Conservation (phyloP, 2,888 invertebrate species). For the Idaea biselata region DNA sequence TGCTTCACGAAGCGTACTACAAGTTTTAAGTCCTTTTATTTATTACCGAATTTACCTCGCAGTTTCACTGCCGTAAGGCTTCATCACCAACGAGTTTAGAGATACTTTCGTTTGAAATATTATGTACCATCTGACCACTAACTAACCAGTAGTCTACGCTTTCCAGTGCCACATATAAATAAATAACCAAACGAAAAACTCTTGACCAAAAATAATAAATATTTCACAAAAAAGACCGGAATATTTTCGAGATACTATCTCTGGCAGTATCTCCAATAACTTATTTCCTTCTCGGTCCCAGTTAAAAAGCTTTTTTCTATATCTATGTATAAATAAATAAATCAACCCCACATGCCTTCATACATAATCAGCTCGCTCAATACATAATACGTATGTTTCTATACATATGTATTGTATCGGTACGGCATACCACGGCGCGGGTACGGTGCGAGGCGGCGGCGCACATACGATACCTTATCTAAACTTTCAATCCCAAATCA, state of each 20-base stretch:
- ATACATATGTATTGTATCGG: neutral
- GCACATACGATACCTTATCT: neutral
- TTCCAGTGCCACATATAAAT: too few relatives aligned
- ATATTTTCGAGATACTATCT: neutral
- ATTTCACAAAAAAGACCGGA: neutral
- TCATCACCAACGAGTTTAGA: too few relatives aligned
- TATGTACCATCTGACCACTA: too few relatives aligned
- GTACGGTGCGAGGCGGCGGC: too few relatives aligned
- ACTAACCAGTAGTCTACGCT: too few relatives aligned
- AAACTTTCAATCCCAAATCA: constrained; percentile 2
- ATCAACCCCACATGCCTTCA: neutral
- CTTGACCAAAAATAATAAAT: neutral
- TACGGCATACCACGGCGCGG: too few relatives aligned
- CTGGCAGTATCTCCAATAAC: neutral
- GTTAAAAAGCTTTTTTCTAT: neutral
- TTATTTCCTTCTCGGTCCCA: neutral
- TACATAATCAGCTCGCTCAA: neutral
- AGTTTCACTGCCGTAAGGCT: too few relatives aligned
- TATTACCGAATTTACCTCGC: too few relatives aligned
- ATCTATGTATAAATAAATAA: neutral
- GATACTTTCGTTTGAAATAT: too few relatives aligned
- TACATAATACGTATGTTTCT: neutral
- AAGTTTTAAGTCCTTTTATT: too few relatives aligned
- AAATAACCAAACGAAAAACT: too few relatives aligned
- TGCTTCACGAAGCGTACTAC: too few relatives aligned